These are phyloP conservation scores for Caenorhabditis wallacei DNA, from an alignment of 2,888 invertebrate genomes.

Conservation along the genomic window DNA sequence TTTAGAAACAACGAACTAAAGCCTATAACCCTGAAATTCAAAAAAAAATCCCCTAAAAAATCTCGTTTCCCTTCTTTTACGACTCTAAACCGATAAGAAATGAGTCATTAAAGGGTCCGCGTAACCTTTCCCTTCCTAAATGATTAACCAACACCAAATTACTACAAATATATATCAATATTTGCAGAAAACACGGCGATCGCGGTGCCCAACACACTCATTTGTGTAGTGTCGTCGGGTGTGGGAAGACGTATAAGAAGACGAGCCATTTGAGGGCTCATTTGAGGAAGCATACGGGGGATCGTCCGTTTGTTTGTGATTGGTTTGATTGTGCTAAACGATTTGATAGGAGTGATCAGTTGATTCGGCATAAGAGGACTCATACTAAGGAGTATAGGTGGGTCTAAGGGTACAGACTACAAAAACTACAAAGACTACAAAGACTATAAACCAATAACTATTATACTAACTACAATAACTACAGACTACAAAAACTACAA, in stretches of 20 bases:
- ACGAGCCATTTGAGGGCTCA: constrained; percentile 72
- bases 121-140: background rate
- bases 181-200: constrained; percentile 62
- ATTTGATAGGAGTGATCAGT: constrained; percentile 70
- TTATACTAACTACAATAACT: too few relatives aligned
- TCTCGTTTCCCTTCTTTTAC: too few relatives aligned
- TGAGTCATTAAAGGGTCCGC: background rate
- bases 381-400: constrained; percentile 67
- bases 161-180: constrained; percentile 8
- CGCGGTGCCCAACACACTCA: constrained; percentile 52
- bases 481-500: background rate
- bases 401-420: background rate
- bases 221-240: constrained; percentile 59
- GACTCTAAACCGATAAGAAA: too few relatives aligned
- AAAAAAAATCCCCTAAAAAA: too few relatives aligned
- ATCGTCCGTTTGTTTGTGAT: constrained; percentile 64
- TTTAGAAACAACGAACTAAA: too few relatives aligned
- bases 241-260: constrained; percentile 70
- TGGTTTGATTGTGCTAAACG: constrained; percentile 57
- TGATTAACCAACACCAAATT: background rate
- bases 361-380: constrained; percentile 65
- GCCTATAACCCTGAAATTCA: too few relatives aligned
- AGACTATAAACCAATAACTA: too few relatives aligned
- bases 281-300: constrained; percentile 66
- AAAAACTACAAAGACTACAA: background rate